Evolutionary conservation across 2,797 vertebrate species (phyloP).

Genomic region (Artibeus jamaicensis): DNA sequence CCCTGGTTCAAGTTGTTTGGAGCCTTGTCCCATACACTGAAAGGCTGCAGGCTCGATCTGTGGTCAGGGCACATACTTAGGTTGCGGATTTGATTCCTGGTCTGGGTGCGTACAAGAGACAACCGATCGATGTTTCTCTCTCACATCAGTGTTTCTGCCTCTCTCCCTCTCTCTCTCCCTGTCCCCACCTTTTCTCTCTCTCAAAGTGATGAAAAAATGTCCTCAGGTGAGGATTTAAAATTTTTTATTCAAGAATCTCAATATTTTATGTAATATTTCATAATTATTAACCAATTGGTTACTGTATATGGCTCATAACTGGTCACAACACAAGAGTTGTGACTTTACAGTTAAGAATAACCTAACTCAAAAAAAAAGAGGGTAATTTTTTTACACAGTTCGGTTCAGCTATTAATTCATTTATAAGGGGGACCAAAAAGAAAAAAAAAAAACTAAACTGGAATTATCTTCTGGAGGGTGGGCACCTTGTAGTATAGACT

Average conservation of each 20-base stretch:
- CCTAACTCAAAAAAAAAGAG: not conserved
- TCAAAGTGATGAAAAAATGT: not conserved
- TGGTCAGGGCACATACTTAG: not conserved
- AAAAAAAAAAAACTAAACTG: too few species aligned
- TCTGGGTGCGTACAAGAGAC: not conserved
- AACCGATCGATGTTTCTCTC: not conserved
- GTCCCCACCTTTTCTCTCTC: not conserved
- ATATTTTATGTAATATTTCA: constrained; percentile 34
- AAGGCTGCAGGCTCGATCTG: not conserved
- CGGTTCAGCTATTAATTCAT: not conserved
- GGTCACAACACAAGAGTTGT: not conserved
- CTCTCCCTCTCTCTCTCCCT: not conserved
- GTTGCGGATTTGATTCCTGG: not conserved
- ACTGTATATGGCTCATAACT: not conserved
- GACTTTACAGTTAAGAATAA: not conserved
- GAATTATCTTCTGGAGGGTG: not conserved
- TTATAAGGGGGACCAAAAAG: not conserved
- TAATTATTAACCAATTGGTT: constrained; percentile 9
- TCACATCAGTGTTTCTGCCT: not conserved
- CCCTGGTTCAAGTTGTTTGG: not conserved
- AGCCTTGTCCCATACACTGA: not conserved
- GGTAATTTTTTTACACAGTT: not conserved
- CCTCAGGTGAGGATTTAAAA: not conserved
- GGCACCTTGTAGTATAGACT: not conserved
- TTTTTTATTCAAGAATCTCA: not conserved